Base-by-base conservation (phyloP, 2,797 vertebrate genomes). In the Anguilla anguilla region DNA sequence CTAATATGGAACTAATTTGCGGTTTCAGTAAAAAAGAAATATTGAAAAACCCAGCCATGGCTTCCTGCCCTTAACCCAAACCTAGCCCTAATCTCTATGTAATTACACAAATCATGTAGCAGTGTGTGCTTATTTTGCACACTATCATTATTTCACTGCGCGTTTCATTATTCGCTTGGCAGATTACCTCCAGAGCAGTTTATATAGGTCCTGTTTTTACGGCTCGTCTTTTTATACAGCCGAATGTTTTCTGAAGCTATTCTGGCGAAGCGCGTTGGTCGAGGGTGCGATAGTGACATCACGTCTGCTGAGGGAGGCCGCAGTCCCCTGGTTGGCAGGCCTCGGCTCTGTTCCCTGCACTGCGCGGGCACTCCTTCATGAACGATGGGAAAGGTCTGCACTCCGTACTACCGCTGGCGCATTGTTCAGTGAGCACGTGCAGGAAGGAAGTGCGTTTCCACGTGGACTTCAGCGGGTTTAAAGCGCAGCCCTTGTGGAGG, bases 81-180 rank as follows among this genome's bases (percentile, higher is more conserved):
- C 39, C 43, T 3, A 81, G n/a, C 77, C 28, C 5, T 81, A 81
- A 81, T 81, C 77, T n/a, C 77, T 49, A n/a, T 81, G 19, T 49
- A 22, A 81, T 81, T 49, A 25, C 43, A 7, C 25, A 17, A 77
- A 15, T 43, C 74, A 43, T 77, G 74, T 43, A 43, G 35, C 6
- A 89, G 90, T 91, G 86, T 92, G 89, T 86, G 92, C 92, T 94
- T 93, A 94, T 57, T 61, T 81, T 0, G 79, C 90, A 94, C 77
- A 49, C 77, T 46, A 3, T 81, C 17, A 51, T 81, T 81, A 81
- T 51, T 49, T 81, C 49, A 81, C 43, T 31, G 11, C 35, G 9
- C n/a, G 94, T 93, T 93, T 83, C 90, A 93, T 90, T 90, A 92
- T 93, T 91, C 90, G 61, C 5, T 61, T 92, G 91, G 92, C 87